These are phyloP conservation scores for Electrona antarctica DNA, from an alignment of 2,113 vertebrate genomes.

Conservation along the genomic window DNA sequence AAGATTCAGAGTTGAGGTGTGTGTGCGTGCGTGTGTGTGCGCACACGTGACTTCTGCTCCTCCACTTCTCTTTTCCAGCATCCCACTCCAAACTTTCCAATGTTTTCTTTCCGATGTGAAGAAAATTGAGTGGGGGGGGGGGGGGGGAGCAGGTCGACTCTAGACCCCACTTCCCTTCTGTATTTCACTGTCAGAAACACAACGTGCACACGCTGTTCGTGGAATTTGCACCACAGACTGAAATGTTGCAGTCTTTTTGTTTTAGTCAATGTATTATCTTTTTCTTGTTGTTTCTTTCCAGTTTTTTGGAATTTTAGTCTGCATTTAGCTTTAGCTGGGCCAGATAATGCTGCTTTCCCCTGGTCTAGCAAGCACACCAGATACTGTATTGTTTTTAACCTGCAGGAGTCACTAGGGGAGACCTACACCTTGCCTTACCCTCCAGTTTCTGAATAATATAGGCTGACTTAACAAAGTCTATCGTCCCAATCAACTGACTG, in stretches of 20 bases:
- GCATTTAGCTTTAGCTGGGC: slow-evolving; percentile 52
- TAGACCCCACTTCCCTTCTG: not conserved
- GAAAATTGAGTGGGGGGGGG: slow-evolving; percentile 31
- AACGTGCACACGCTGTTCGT: slow-evolving; percentile 39
- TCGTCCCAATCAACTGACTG: slow-evolving; percentile 21
- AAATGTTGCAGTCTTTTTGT: slow-evolving; percentile 43
- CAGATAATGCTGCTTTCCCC: slow-evolving; percentile 54
- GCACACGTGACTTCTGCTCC: not conserved
- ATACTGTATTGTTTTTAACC: slow-evolving; percentile 64
- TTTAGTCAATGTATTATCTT: slow-evolving; percentile 26
- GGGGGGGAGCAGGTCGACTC: slow-evolving; percentile 26
- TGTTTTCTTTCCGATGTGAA: slow-evolving; percentile 17
- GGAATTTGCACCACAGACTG: slow-evolving; percentile 58
- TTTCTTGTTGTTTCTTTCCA: not conserved
- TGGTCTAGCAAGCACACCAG: slow-evolving; percentile 52
- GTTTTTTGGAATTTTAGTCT: slow-evolving; percentile 21
- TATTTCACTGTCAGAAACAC: slow-evolving; percentile 30
- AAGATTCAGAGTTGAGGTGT: not conserved
- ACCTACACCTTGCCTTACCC: slow-evolving; percentile 74
- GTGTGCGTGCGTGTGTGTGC: not conserved
- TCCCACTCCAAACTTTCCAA: slow-evolving; percentile 51
- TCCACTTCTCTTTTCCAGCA: slow-evolving; percentile 5
- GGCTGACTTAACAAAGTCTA: slow-evolving; percentile 10
- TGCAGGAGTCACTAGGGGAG: slow-evolving; percentile 53
- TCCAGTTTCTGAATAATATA: slow-evolving; percentile 39